Base-by-base conservation (phyloP, 2,113 vertebrate genomes). In the Pygoscelis antarcticus region DNA sequence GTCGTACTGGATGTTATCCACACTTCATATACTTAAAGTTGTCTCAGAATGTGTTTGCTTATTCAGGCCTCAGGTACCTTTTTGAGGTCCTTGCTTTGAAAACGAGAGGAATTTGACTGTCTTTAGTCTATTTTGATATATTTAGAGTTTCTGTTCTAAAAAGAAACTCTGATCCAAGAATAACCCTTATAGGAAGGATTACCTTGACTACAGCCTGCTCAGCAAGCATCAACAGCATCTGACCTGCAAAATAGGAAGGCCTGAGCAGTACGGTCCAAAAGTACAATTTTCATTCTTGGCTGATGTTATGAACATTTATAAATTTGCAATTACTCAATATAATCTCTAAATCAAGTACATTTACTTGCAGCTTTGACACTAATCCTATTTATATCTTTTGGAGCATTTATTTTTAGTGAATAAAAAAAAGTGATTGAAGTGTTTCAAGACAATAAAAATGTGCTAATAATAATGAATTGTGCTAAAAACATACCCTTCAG, bases 351-450 rank as follows among this genome's bases (percentile, higher is more conserved):
- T 62, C 72, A 62, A 89, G 62, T 55, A 80, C 49, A 79, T 87
- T 87, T 94, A 75, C 54, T 94, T 80, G 75, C 89, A 90, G 66
- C 77, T 94, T 93, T 85, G 68, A 85, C 20, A 76, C 36, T 82
- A 93, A 94, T 81, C 20, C 76, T 87, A 86, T 90, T 93, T 93
- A 61, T 80, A 94, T 81, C 38, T 93, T 96, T 83, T 17, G 9
- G 4, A 84, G 8, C 17, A 87, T 71, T 93, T 93, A 46, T 81
- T 86, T 95, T 94, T 71, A 76, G 47, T n/a, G 40, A 76, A 79
- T 71, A 69, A 93, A 93, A 94, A 82, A 82, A 71, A 22, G 42
- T 46, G 58, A 92, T 17, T 87, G 36, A 93, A 96, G n/a, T 58
- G 60, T 77, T 92, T 94, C 54, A 91, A 74, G 74, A 83, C 70